Evolutionary conservation across 2,888 invertebrate species (phyloP).

Genomic region (Plebejus argus): DNA sequence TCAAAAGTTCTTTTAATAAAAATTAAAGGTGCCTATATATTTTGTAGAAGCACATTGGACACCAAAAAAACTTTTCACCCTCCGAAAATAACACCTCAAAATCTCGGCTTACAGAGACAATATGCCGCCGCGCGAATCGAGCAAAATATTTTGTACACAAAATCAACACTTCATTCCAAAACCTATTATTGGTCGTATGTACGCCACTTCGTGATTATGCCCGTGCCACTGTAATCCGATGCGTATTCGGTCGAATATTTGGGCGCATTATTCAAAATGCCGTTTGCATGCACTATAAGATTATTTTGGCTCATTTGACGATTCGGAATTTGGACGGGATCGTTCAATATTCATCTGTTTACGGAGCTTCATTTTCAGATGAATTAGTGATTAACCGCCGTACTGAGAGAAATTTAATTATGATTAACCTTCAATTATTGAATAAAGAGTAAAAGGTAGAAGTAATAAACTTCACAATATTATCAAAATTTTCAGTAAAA

Average conservation of each 20-base stretch:
- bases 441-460: too few relatives aligned
- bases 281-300: constrained; percentile 29
- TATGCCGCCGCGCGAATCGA: not conserved
- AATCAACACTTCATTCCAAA: constrained; percentile 17
- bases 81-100: not conserved
- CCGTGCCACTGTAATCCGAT: constrained; percentile 14
- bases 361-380: not conserved
- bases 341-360: constrained; percentile 9
- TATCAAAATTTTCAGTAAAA: too few relatives aligned
- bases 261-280: constrained; percentile 13
- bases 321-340: constrained; percentile 3
- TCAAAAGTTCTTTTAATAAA: too few relatives aligned
- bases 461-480: too few relatives aligned
- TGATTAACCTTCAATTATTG: too few relatives aligned
- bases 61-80: not conserved
- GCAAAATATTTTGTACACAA: constrained; percentile 4
- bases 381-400: too few relatives aligned
- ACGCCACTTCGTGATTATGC: constrained; percentile 4
- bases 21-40: too few relatives aligned
- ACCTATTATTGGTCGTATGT: not conserved
- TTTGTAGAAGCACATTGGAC: too few relatives aligned
- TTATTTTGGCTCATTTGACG: constrained; percentile 34
- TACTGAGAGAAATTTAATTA: too few relatives aligned
- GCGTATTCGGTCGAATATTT: not conserved
- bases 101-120: not conserved